Percentiles rank a stretch among this genome's conserved stretches.
These are phyloP conservation scores for Drosophila tristis DNA, from an alignment of 1,140 invertebrate genomes.

Conservation along the genomic window DNA sequence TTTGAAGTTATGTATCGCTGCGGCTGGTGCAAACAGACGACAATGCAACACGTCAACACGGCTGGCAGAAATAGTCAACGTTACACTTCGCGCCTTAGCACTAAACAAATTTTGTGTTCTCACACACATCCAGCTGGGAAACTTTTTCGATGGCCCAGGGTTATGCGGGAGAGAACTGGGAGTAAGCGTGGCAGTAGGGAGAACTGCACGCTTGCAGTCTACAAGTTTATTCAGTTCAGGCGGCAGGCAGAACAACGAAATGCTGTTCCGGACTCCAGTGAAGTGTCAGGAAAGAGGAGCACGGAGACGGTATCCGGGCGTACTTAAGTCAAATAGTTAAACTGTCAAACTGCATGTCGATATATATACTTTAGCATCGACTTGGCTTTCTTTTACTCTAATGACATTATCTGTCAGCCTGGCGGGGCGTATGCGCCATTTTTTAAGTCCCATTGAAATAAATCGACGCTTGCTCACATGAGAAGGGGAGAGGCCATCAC, in stretches of 20 bases:
- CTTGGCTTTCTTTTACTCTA: constrained; percentile 55
- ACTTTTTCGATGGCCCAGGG: constrained; percentile 37
- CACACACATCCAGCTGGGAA: constrained; percentile 43
- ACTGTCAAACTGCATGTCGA: constrained; percentile 74
- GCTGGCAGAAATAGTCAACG: constrained; percentile 17
- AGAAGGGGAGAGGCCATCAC: neutral
- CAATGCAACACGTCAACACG: constrained; percentile 56
- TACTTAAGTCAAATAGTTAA: constrained; percentile 79
- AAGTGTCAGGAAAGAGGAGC: constrained; percentile 8
- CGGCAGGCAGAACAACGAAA: neutral
- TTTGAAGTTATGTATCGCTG: neutral
- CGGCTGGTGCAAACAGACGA: constrained; percentile 41
- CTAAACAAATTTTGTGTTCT: constrained; percentile 58
- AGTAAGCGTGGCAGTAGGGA: neutral
- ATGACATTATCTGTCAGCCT: constrained; percentile 73
- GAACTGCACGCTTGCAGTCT: constrained; percentile 68
- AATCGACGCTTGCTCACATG: constrained; percentile 33
- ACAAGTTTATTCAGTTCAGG: constrained; percentile 63
- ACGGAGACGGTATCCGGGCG: constrained; percentile 48
- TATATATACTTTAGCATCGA: constrained; percentile 53
- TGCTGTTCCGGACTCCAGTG: constrained; percentile 29
- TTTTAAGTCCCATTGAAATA: constrained; percentile 60
- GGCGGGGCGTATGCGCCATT: constrained; percentile 67
- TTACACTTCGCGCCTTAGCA: constrained; percentile 41
- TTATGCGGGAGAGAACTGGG: constrained; percentile 9